Conservation (phyloP, 2,113 vertebrate genomes). For the Hypocryptadius cinnamomeus region DNA sequence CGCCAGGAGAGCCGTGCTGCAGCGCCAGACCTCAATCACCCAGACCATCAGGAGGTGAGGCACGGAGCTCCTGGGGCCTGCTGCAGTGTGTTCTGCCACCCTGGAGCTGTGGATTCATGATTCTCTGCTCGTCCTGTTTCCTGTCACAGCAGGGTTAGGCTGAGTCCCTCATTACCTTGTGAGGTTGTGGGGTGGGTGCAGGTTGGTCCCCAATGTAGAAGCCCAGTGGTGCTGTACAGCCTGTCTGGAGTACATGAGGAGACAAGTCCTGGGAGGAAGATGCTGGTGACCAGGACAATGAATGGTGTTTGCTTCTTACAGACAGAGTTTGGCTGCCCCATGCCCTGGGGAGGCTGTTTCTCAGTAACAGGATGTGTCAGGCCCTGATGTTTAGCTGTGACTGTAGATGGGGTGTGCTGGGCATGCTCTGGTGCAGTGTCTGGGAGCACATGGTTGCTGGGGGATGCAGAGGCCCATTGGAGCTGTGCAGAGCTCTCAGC, state of each 20-base stretch:
- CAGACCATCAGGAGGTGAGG: conserved; percentile 95
- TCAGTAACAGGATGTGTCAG: neutral
- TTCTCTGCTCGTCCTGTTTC: neutral
- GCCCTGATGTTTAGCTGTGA: neutral
- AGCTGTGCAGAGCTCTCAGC: neutral
- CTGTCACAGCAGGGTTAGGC: neutral
- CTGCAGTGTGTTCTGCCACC: neutral
- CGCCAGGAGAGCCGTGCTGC: conserved; percentile 74
- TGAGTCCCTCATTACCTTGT: neutral
- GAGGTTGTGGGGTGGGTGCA: neutral
- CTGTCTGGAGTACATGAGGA: neutral
- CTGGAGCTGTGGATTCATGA: rapidly evolving
- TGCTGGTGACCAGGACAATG: neutral
- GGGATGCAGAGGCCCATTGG: neutral
- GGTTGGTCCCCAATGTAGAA: neutral
- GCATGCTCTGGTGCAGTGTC: neutral
- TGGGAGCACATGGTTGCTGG: neutral
- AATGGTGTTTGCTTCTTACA: neutral
- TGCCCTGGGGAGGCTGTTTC: neutral
- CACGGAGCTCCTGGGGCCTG: neutral
- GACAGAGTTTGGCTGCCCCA: neutral
- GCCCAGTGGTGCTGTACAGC: neutral
- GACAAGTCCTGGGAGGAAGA: neutral
- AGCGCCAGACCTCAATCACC: conserved; percentile 93
- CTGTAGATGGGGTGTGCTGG: neutral